phyloP scores from a whole-genome alignment of 2,113 vertebrate species.

The Cephalopholis sonnerati region DNA sequence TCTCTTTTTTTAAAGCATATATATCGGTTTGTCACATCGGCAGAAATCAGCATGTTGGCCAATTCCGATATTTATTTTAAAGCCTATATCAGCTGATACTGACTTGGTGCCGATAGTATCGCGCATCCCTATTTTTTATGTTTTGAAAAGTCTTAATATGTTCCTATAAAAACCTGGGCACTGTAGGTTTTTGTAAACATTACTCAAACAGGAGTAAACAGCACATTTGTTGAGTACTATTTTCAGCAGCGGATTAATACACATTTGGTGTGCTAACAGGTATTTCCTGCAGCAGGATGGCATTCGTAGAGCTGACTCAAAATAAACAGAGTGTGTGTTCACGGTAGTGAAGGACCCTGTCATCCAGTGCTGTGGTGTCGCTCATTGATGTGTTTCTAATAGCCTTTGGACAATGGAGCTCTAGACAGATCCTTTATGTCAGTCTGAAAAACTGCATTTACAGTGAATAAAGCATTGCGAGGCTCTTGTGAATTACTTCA shows the following conservation, averaged over 20 bases:
- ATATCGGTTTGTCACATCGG: too few relatives aligned
- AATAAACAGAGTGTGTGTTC: not conserved
- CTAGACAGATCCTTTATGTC: not conserved
- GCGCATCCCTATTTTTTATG: too few relatives aligned
- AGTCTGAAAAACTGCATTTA: constrained; percentile 3
- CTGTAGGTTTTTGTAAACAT: not conserved
- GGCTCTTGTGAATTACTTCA: constrained; percentile 43
- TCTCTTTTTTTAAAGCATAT: too few relatives aligned
- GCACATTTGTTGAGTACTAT: too few relatives aligned
- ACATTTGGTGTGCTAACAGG: not conserved
- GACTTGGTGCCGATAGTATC: too few relatives aligned
- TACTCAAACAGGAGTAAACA: too few relatives aligned
- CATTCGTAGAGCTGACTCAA: not conserved
- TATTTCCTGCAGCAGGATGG: not conserved
- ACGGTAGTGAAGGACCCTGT: not conserved
- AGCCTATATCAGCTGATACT: too few relatives aligned
- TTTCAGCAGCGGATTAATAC: too few relatives aligned
- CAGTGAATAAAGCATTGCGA: not conserved
- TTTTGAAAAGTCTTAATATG: not conserved
- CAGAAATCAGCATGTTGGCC: too few relatives aligned
- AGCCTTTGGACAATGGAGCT: not conserved
- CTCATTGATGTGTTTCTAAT: not conserved
- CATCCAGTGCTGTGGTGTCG: not conserved
- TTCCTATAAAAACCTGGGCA: not conserved
- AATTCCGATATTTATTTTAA: too few relatives aligned